phyloP scores from a whole-genome alignment of 2,888 invertebrate genomes.

The Rhodophaea formosa region DNA sequence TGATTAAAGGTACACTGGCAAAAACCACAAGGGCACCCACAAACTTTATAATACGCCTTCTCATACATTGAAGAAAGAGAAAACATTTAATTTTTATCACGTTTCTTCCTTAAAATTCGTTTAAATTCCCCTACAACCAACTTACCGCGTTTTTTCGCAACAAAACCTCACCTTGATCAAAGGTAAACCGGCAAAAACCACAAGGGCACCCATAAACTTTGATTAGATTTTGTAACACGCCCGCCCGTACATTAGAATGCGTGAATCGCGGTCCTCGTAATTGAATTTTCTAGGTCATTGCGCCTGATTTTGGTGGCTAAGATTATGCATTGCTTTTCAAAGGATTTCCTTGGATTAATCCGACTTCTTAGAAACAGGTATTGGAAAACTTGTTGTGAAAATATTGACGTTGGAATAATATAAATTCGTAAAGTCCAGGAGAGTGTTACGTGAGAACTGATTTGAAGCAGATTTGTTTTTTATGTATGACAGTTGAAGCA shows the following conservation, averaged over 20 bases:
- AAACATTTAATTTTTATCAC: constrained; percentile 21
- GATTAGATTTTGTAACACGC: constrained; percentile 65
- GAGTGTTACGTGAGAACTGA: too few relatives aligned
- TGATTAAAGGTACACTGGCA: neutral
- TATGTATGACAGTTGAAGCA: too few relatives aligned
- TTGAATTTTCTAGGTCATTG: constrained; percentile 79
- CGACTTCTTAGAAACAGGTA: neutral
- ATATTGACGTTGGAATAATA: neutral
- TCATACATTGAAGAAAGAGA: constrained; percentile 73
- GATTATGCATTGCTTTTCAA: constrained; percentile 44
- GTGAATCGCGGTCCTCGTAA: constrained; percentile 68
- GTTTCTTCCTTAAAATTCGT: neutral
- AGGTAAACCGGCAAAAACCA: constrained; percentile 70
- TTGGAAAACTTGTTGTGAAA: neutral
- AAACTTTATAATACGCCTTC: constrained; percentile 31
- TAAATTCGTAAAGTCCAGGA: too few relatives aligned
- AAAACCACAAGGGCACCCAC: too few relatives aligned
- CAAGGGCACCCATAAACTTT: constrained; percentile 75
- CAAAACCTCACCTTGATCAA: constrained; percentile 16
- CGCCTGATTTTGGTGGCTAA: constrained; percentile 51
- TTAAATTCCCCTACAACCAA: neutral
- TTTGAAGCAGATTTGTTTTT: too few relatives aligned
- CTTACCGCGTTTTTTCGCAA: neutral
- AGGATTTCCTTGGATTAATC: constrained; percentile 11
- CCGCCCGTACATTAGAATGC: constrained; percentile 70